Evolutionary conservation across 2,797 vertebrate species (phyloP), one percentile per base, ranked within the genome.

Genomic region (Toxotes lorentzi): DNA sequence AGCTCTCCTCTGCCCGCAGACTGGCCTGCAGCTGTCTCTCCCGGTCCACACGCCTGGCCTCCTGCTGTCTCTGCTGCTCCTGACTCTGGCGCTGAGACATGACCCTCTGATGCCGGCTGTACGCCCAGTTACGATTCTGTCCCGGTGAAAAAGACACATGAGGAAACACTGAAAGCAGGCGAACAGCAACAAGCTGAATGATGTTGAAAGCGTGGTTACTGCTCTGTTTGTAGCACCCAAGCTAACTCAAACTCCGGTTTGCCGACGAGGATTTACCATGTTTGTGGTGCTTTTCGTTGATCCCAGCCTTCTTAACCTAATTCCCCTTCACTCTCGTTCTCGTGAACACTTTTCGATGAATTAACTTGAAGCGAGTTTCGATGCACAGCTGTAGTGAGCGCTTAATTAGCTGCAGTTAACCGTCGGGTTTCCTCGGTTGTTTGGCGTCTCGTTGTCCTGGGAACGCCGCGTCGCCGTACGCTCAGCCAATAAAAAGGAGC

Each of bases 1-100:
- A 54, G 0, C 81, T 85, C 16, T 96, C 94, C 69, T 97, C 95
- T 1, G 72, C 84, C 73, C 58, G 78, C 32, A 95, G 17, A 2
- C 68, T 32, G 35, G 91, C 93, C 68, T 85, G 65, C 59, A 92
- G 64, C 73, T 86, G 85, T 51, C 81, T 70, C 14, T 96, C 95
- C 50, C 82, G 60, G 24, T 84, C 78, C 61, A 95, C 30, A 12
- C 82, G 81, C 63, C 67, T 73, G 9, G 74, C 48, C 57, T 93
- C 93, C 32, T 94, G 84, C 68, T 93, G 87, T n/a, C 89, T 74
- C 48, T 77, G 85, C 68, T 94, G 78, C 66, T 96, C 94, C 66
- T 89, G 91, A 5, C 40, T 32, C 61, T 85, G 88, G 0, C 87
- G 86, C 58, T 90, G 82, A n/a, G 87, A 64, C 30, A 78, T 38